Percentiles rank a stretch among this genome's conserved stretches.
These are phyloP conservation scores for Zaprionus lachaisei DNA, from an alignment of 1,140 invertebrate species.

Conservation along the genomic window DNA sequence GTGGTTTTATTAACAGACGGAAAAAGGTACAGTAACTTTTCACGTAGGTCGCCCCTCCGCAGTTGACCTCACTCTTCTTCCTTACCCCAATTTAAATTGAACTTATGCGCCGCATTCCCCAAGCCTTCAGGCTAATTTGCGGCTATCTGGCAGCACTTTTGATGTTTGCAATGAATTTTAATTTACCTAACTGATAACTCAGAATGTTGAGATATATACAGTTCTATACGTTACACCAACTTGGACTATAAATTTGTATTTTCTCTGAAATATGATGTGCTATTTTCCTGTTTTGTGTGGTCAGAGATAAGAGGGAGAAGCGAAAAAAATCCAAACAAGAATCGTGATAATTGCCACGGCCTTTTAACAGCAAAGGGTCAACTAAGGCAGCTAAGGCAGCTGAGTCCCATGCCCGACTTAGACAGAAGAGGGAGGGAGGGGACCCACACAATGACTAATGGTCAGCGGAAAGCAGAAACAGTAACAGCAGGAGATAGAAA, in stretches of 20 bases:
- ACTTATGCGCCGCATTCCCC: slow-evolving; percentile 60
- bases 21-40: slow-evolving; percentile 29
- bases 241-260: slow-evolving; percentile 5
- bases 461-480: slow-evolving; percentile 48
- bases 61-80: neutral
- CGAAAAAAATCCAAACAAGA: slow-evolving; percentile 40
- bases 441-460: slow-evolving; percentile 70
- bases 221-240: neutral
- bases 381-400: slow-evolving; percentile 33
- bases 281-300: neutral
- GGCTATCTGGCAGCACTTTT: slow-evolving; percentile 14
- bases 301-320: slow-evolving; percentile 52
- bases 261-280: slow-evolving; percentile 4
- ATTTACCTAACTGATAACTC: slow-evolving; percentile 58
- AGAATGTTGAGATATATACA: neutral
- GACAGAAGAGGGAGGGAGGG: slow-evolving; percentile 9
- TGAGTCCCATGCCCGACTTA: slow-evolving; percentile 18
- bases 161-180: slow-evolving; percentile 60
- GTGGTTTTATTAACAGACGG: slow-evolving; percentile 39
- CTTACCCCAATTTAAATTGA: slow-evolving; percentile 54
- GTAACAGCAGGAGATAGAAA: slow-evolving; percentile 24
- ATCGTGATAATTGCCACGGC: slow-evolving; percentile 78
- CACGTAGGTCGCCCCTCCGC: neutral
- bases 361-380: slow-evolving; percentile 68
- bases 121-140: slow-evolving; percentile 40